A percentile compares a stretch with the other conserved stretches of the same genome.
Evolutionary conservation across 2,888 invertebrate species (phyloP).

Genomic region (Gerosis bhagava): DNA sequence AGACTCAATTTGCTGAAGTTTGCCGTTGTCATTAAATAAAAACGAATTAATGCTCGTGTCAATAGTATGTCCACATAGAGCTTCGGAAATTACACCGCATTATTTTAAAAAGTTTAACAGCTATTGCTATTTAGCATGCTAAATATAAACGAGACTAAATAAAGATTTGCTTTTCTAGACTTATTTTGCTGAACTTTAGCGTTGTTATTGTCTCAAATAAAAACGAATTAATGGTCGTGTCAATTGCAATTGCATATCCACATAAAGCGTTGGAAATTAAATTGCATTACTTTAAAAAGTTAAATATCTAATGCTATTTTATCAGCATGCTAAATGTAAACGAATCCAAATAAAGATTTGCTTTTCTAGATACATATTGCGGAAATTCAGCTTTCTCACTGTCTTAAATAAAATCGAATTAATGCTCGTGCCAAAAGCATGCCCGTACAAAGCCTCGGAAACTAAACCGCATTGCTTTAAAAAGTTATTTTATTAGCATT

Average conservation of each 20-base stretch:
- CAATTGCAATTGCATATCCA: constrained; percentile 52
- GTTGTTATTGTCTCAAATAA: too few species aligned
- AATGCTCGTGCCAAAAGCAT: constrained; percentile 45
- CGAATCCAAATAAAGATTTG: too few species aligned
- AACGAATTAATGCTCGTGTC: constrained; percentile 40
- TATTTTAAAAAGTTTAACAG: too few species aligned
- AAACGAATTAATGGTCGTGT: constrained; percentile 38
- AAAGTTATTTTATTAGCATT: too few species aligned
- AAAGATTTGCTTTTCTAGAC: too few species aligned
- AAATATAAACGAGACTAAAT: too few species aligned
- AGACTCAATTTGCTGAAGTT: constrained; percentile 13
- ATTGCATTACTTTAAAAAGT: constrained; percentile 68
- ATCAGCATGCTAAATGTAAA: too few species aligned
- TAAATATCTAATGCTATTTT: too few species aligned
- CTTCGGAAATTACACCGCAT: constrained; percentile 62
- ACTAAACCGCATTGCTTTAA: constrained; percentile 66
- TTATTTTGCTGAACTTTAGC: too few species aligned
- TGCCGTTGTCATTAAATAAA: too few species aligned
- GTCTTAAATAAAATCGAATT: constrained; percentile 30
- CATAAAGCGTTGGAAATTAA: constrained; percentile 60
- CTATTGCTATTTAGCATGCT: too few species aligned
- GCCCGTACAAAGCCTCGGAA: constrained; percentile 56
- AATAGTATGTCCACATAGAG: constrained; percentile 53
- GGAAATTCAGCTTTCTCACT: constrained; percentile 4
- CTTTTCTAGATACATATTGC: constrained; percentile 10